Evolutionary conservation across 2,888 invertebrate genomes (phyloP).

Genomic region (Arrhopalites spinosus): DNA sequence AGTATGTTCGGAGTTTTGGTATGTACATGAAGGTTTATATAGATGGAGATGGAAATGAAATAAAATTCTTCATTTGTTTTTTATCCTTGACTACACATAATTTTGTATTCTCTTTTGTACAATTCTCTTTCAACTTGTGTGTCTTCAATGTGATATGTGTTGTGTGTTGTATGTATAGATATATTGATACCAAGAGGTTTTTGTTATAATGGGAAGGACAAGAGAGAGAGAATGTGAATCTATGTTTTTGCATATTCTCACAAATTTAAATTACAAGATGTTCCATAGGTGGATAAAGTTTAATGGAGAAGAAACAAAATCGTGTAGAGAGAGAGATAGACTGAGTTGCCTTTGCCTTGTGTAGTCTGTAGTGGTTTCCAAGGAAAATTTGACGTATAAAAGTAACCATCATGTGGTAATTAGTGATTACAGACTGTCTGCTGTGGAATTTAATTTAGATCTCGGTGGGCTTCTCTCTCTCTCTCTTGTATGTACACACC

Average conservation of each 20-base stretch:
- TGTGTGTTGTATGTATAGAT: not conserved
- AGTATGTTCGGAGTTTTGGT: not conserved
- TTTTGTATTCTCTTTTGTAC: too few relatives aligned
- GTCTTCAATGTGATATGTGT: not conserved
- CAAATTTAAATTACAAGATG: not conserved
- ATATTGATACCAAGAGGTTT: not conserved
- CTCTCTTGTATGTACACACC: too few relatives aligned
- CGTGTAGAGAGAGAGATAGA: not conserved
- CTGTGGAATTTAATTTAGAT: conserved; percentile 31
- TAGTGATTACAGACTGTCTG: conserved; percentile 33
- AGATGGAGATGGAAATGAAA: not conserved
- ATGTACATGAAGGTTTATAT: not conserved
- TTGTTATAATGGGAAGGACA: too few relatives aligned
- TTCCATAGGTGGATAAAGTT: conserved; percentile 16
- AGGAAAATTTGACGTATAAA: conserved; percentile 18
- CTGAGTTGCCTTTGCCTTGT: conserved; percentile 11
- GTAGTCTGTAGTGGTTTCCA: conserved; percentile 8
- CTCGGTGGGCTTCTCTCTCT: not conserved
- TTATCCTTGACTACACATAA: too few relatives aligned
- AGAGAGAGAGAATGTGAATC: too few relatives aligned
- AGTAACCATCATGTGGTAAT: conserved; percentile 35
- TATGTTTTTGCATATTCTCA: too few relatives aligned
- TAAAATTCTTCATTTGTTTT: too few relatives aligned
- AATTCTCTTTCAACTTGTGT: too few relatives aligned
- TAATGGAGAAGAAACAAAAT: conserved; percentile 24